These are phyloP conservation scores for Marcusenius ussheri DNA, from an alignment of 2,113 vertebrate genomes.

Conservation along the genomic window DNA sequence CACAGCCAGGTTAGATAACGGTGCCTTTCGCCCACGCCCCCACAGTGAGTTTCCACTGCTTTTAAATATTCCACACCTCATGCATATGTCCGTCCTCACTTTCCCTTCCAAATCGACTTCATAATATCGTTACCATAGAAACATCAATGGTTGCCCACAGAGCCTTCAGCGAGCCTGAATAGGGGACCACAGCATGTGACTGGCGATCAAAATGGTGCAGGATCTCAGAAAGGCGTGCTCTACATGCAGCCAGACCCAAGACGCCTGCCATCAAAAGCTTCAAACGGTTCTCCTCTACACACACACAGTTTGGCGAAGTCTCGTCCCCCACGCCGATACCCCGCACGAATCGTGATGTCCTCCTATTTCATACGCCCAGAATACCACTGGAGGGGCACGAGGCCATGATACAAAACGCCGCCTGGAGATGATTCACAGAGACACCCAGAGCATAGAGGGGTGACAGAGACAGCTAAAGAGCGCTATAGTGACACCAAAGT, in stretches of 20 bases:
- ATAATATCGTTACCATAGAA: slow-evolving; percentile 25
- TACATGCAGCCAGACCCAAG: neutral
- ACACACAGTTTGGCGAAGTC: neutral
- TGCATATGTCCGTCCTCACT: slow-evolving; percentile 8
- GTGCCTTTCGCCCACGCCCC: neutral
- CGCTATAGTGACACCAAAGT: neutral
- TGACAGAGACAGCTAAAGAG: neutral
- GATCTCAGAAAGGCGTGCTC: neutral
- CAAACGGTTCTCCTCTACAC: neutral
- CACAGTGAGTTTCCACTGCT: neutral
- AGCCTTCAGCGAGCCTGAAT: slow-evolving; percentile 9
- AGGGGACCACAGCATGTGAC: neutral
- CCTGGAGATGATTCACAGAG: neutral
- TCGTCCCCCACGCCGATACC: neutral
- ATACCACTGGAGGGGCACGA: neutral
- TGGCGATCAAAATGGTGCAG: neutral
- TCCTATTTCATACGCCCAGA: neutral
- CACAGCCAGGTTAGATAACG: neutral
- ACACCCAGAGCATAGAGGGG: neutral
- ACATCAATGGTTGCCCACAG: slow-evolving; percentile 22
- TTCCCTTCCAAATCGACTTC: slow-evolving; percentile 14
- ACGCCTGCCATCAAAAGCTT: neutral
- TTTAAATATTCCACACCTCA: slow-evolving; percentile 5
- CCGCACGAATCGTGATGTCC: neutral
- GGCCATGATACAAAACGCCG: neutral